Conservation (phyloP, 2,888 invertebrate genomes). For the Lasioglossum calceatum region DNA sequence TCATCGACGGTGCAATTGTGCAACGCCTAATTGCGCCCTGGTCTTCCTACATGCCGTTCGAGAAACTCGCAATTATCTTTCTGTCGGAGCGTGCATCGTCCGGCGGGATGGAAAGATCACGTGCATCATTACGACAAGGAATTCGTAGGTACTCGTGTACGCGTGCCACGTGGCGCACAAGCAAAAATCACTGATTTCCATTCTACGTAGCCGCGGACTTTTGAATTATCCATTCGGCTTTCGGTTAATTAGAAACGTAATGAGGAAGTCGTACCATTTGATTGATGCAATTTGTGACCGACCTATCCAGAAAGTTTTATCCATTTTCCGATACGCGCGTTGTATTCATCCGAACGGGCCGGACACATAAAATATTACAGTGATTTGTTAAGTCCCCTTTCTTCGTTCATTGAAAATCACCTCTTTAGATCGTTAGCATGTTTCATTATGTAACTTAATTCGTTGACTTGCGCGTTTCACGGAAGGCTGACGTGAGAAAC, state of each 20-base stretch:
- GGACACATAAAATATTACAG: not conserved
- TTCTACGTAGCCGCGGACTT: not conserved
- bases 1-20: conserved; percentile 69
- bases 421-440: not conserved
- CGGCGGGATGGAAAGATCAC: conserved; percentile 64
- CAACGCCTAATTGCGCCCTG: conserved; percentile 70
- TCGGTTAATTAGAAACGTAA: conserved; percentile 31
- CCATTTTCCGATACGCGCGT: not conserved
- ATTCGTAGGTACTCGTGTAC: conserved; percentile 14
- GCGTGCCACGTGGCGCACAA: conserved; percentile 21
- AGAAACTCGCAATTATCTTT: conserved; percentile 68
- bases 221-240: conserved; percentile 22
- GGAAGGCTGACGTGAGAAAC: not conserved
- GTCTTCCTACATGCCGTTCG: conserved; percentile 24
- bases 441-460: conserved; percentile 2
- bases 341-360: not conserved
- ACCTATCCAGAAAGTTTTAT: not conserved
- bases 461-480: not conserved
- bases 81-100: conserved; percentile 38
- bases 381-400: not conserved
- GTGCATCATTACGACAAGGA: conserved; percentile 65
- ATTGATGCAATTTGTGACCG: conserved; percentile 14
- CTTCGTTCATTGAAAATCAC: not conserved
- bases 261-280: conserved; percentile 4
- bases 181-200: conserved; percentile 46